A percentile compares a stretch with the other conserved stretches of the same genome.
phyloP scores from a whole-genome alignment of 1,140 invertebrate species.

The Triops cancriformis region DNA sequence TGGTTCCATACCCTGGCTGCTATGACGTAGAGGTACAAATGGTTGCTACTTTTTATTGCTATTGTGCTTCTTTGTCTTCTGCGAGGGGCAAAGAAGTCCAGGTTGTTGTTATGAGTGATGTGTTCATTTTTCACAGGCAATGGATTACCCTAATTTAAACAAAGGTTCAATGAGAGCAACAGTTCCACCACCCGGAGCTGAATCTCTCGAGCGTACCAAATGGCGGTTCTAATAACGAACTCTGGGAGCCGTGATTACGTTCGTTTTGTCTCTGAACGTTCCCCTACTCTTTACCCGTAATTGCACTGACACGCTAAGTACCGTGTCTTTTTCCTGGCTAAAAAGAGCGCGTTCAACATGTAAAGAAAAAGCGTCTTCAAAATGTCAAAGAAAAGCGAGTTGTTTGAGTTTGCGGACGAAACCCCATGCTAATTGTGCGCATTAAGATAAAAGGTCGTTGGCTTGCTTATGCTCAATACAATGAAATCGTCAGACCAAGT shows the following conservation, averaged over 20 bases:
- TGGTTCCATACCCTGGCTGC: not conserved
- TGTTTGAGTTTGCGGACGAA: too few relatives aligned
- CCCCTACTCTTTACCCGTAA: not conserved
- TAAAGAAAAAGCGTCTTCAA: too few relatives aligned
- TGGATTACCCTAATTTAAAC: not conserved
- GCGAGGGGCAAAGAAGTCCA: too few relatives aligned
- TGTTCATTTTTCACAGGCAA: not conserved
- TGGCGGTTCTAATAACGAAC: conserved; percentile 1
- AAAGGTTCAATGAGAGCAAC: not conserved
- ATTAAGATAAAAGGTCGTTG: too few relatives aligned
- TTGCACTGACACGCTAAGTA: not conserved
- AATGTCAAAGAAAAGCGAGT: too few relatives aligned
- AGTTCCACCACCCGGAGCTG: not conserved
- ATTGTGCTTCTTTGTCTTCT: too few relatives aligned
- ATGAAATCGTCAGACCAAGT: too few relatives aligned
- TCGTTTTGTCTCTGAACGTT: not conserved
- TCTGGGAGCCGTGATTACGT: not conserved
- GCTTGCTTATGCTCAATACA: too few relatives aligned
- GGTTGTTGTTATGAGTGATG: too few relatives aligned
- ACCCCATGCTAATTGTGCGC: too few relatives aligned
- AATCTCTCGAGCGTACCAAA: not conserved
- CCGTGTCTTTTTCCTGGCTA: not conserved
- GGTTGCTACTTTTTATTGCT: not conserved
- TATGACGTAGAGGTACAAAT: not conserved
- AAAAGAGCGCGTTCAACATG: too few relatives aligned